Evolutionary conservation across 2,797 vertebrate species (phyloP), one percentile per base, ranked within the genome.

Genomic region (Danio kyathit): DNA sequence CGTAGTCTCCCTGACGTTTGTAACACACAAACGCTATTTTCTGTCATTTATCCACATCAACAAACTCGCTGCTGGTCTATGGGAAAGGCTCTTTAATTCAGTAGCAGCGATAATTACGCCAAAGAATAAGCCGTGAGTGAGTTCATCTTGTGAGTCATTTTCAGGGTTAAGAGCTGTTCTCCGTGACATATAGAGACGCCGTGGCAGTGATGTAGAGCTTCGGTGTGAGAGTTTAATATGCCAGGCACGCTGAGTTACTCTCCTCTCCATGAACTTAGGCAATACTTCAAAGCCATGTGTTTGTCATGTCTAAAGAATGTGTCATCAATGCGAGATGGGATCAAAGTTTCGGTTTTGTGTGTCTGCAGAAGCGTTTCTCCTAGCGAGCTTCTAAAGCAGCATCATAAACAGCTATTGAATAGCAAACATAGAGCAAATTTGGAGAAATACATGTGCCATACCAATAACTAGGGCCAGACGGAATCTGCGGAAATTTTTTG

Each of bases 231-330:
- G 48, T 76, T 67, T 71, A 76, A 71, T 76, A 64, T 79, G 65
- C 65, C 66, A 71, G 73, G 65, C 77, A 80, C 65, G 67, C 59
- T 80, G 59, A 80, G 10, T 43, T 74, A 70, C 67, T 76, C 67
- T 80, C 46, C 52, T 71, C 57, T 48, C 29, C 0, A 5, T 70
- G 57, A 79, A 79, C 82, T 66, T 73, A 65, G 10, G 54, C 21
- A 13, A 43, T 70, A 80, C 65, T 83, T 80, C 77, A 83, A 75
- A 76, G 82, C 56, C 70, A 52, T 29, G 81, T 61, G 67, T 83
- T 83, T 74, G 79, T 80, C 79, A 74, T 80, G 70, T 74, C 70
- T 74, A 66, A 80, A 79, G 70, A 79, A 83, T 41, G 76, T 76
- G 57, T 80, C 72, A 48, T 80, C 29, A 11, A 49, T 56, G 43